These are phyloP conservation scores for Sipunculus nudus DNA, from an alignment of 2,888 invertebrate species.

Conservation along the genomic window DNA sequence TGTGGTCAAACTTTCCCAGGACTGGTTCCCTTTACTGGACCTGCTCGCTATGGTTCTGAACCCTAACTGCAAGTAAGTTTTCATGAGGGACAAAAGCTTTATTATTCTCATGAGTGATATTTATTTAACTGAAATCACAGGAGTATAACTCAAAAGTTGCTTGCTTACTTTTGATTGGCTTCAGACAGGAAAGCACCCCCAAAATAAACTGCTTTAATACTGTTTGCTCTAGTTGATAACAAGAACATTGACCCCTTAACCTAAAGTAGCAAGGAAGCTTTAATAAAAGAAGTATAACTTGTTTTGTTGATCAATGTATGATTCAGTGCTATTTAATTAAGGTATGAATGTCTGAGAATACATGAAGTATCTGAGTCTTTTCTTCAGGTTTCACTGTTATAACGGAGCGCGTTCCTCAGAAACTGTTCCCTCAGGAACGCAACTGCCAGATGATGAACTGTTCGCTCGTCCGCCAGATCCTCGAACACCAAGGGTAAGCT, in stretches of 20 bases:
- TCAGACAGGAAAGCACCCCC: too few species aligned
- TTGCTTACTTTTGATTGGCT: too few species aligned
- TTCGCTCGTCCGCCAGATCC: slow-evolving; percentile 82
- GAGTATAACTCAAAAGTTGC: too few species aligned
- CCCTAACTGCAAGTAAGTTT: slow-evolving; percentile 88
- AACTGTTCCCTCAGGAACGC: slow-evolving; percentile 73
- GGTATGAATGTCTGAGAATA: neutral
- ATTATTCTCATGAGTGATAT: too few species aligned
- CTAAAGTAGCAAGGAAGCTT: too few species aligned
- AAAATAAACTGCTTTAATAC: too few species aligned
- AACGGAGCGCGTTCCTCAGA: slow-evolving; percentile 83
- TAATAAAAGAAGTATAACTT: too few species aligned
- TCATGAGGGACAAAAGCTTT: neutral
- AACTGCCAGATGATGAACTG: slow-evolving; percentile 75
- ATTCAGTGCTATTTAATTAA: too few species aligned
- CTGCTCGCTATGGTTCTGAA: slow-evolving; percentile 92
- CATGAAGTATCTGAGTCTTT: neutral
- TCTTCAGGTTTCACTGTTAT: slow-evolving; percentile 82
- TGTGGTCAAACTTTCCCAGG: slow-evolving; percentile 88
- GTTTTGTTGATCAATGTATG: too few species aligned
- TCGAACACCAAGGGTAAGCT: slow-evolving; percentile 77
- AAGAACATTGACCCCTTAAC: too few species aligned
- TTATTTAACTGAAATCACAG: too few species aligned
- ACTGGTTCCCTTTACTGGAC: slow-evolving; percentile 89
- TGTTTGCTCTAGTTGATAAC: too few species aligned